Percentiles rank a stretch among this genome's conserved stretches.
Conservation (phyloP, 2,888 invertebrate genomes). For the Heterodera filipjevi region DNA sequence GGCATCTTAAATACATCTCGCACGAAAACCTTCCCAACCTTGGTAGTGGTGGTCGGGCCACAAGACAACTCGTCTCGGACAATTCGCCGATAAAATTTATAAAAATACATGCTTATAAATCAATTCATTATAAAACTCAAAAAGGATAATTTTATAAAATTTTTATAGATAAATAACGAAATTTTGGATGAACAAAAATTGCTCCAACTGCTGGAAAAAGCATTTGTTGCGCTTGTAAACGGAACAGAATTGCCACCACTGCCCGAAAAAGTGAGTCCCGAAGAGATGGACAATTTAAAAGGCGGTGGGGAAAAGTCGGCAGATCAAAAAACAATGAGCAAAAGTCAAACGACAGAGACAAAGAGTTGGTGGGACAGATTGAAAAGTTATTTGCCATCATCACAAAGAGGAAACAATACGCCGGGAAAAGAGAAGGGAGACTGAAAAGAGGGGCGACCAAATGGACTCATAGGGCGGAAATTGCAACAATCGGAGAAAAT, state of each 20-base stretch:
- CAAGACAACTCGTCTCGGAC: too few relatives aligned
- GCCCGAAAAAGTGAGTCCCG: background rate
- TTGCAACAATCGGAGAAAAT: too few relatives aligned
- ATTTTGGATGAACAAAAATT: conserved; percentile 1
- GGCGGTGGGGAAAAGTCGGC: background rate
- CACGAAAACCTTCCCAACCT: too few relatives aligned
- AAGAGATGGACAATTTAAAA: background rate
- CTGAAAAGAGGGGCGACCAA: background rate
- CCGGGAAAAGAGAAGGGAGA: background rate
- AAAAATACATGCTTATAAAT: too few relatives aligned
- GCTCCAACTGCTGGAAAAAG: background rate
- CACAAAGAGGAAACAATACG: background rate
- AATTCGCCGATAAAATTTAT: too few relatives aligned
- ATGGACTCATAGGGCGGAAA: too few relatives aligned
- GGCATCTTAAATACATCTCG: too few relatives aligned
- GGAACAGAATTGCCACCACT: background rate
- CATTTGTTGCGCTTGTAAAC: background rate
- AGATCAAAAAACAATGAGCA: background rate
- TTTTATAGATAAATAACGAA: background rate
- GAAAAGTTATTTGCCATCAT: background rate
- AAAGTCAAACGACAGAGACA: background rate
- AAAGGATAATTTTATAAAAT: too few relatives aligned
- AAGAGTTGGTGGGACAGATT: conserved; percentile 3
- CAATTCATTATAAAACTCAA: too few relatives aligned
- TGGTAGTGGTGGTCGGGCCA: too few relatives aligned